Evolutionary conservation across 2,888 invertebrate species (phyloP).

Genomic region (Eristalinus sepulchralis): DNA sequence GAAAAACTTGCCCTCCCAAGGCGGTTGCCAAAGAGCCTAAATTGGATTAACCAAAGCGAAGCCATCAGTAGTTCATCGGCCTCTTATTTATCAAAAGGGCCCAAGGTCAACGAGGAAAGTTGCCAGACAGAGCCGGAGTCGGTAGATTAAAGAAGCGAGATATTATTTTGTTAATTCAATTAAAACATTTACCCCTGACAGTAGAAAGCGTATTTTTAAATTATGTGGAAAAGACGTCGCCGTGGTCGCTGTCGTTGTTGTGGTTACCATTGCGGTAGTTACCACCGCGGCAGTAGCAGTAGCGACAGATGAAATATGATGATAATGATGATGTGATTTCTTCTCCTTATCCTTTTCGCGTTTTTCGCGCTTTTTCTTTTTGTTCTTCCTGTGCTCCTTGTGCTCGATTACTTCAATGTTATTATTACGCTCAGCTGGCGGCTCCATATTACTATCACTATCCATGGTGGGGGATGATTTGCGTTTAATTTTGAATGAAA

Average conservation of each 20-base stretch:
- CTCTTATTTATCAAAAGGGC: not conserved
- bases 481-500: slow-evolving; percentile 49
- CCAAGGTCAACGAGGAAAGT: not conserved
- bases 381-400: slow-evolving; percentile 79
- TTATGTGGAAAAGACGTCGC: slow-evolving; percentile 80
- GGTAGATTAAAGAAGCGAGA: not conserved
- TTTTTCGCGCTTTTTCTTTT: slow-evolving; percentile 81
- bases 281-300: slow-evolving; percentile 66
- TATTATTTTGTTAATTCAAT: slow-evolving; percentile 10
- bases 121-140: not conserved
- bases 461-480: slow-evolving; percentile 65
- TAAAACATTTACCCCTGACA: slow-evolving; percentile 78
- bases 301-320: slow-evolving; percentile 67
- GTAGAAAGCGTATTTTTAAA: slow-evolving; percentile 80
- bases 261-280: slow-evolving; percentile 60
- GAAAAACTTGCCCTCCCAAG: not conserved
- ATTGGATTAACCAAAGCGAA: too few species aligned
- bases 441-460: slow-evolving; percentile 74
- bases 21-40: not conserved
- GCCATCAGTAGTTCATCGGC: not conserved
- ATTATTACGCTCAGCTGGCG: slow-evolving; percentile 77
- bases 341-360: slow-evolving; percentile 78
- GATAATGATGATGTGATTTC: slow-evolving; percentile 73
- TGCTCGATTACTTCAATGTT: slow-evolving; percentile 77
- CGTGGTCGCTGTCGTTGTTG: slow-evolving; percentile 75